phyloP scores from a whole-genome alignment of 2,113 vertebrate genomes.

The Tylochromis polylepis region DNA sequence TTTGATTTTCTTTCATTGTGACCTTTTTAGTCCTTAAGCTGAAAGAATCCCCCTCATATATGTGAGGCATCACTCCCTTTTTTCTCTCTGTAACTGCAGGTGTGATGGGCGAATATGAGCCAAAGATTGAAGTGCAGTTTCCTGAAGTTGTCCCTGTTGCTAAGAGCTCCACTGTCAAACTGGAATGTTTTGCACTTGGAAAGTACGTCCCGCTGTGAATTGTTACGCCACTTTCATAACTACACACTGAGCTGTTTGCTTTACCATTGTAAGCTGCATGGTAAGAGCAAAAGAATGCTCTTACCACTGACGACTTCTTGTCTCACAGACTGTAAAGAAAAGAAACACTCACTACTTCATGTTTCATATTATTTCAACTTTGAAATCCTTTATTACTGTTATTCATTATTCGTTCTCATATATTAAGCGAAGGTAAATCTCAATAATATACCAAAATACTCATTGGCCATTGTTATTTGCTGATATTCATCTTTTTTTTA shows the following conservation, averaged over 20 bases:
- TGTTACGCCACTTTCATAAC: neutral
- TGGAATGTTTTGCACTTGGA: conserved; percentile 96
- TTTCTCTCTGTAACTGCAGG: conserved; percentile 72
- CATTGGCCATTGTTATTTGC: accelerated
- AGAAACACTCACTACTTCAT: neutral
- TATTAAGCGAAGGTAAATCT: neutral
- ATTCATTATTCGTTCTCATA: neutral
- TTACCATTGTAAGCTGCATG: neutral
- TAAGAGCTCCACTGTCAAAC: conserved; percentile 84
- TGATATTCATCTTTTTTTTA: neutral
- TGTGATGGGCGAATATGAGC: conserved; percentile 96
- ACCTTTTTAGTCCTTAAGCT: neutral
- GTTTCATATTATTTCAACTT: neutral
- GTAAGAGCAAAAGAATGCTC: neutral
- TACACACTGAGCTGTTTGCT: neutral
- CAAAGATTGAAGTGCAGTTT: conserved; percentile 97
- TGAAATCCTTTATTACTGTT: neutral
- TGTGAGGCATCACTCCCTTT: neutral
- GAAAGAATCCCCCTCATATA: neutral
- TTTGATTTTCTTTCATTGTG: neutral
- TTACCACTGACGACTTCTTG: neutral
- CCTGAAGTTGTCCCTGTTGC: conserved; percentile 85
- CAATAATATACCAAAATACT: neutral
- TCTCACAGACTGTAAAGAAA: neutral
- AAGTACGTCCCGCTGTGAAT: conserved; percentile 80